A percentile compares a stretch with the other conserved stretches of the same genome.
These are phyloP conservation scores for Trissoscelio sp. DNA, from an alignment of 2,888 invertebrate species.

Conservation along the genomic window DNA sequence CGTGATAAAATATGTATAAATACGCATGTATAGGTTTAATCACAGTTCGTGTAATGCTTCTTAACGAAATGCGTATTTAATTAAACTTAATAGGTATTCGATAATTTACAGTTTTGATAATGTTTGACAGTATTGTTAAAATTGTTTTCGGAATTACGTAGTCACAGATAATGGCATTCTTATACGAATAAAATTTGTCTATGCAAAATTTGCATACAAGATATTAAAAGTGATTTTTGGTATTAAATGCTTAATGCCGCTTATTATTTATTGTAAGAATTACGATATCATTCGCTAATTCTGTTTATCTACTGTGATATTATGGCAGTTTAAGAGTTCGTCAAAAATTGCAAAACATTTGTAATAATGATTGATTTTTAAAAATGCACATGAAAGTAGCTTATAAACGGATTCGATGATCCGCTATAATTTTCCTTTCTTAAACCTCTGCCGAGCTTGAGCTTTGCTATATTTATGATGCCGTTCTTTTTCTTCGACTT, in stretches of 20 bases:
- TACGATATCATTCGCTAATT: not conserved
- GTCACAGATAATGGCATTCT: not conserved
- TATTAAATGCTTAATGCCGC: not conserved
- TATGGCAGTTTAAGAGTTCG: slow-evolving; percentile 34
- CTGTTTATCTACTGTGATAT: slow-evolving; percentile 18
- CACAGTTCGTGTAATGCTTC: slow-evolving; percentile 33
- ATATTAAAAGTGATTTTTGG: slow-evolving; percentile 11
- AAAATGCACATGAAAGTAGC: slow-evolving; percentile 28
- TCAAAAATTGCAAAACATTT: slow-evolving; percentile 19
- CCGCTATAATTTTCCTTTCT: slow-evolving; percentile 88
- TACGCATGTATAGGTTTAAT: slow-evolving; percentile 31
- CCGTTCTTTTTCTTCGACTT: slow-evolving; percentile 76
- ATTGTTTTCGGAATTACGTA: slow-evolving; percentile 11
- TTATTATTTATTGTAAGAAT: slow-evolving; percentile 6
- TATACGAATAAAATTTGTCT: slow-evolving; percentile 8
- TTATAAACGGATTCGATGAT: slow-evolving; percentile 15
- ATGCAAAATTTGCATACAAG: slow-evolving; percentile 23
- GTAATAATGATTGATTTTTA: slow-evolving; percentile 34
- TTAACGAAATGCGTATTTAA: slow-evolving; percentile 11
- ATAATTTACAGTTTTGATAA: slow-evolving; percentile 8
- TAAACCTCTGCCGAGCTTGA: slow-evolving; percentile 90
- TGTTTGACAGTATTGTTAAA: not conserved
- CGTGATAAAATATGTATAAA: slow-evolving; percentile 47
- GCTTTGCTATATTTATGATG: slow-evolving; percentile 88
- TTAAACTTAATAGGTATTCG: slow-evolving; percentile 10